Evolutionary conservation across 37 sponge, comb jelly and placozoan species (phyloP).

Genomic region (Halichondria panicea): DNA sequence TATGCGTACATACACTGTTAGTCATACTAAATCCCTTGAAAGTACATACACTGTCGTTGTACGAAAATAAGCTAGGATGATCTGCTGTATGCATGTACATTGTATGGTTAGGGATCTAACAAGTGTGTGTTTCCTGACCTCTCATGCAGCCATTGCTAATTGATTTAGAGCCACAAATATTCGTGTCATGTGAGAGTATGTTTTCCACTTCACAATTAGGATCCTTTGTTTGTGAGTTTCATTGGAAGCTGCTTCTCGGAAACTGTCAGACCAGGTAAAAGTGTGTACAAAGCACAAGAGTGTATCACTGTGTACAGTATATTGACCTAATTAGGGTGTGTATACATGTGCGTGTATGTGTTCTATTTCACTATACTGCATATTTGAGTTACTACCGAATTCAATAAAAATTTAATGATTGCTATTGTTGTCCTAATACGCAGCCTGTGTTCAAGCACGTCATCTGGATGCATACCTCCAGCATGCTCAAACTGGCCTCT

Average conservation of each 20-base stretch:
- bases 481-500: slow-evolving; percentile 63
- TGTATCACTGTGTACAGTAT: slow-evolving; percentile 5
- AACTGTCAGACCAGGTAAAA: slow-evolving; percentile 68
- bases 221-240: slow-evolving; percentile 77
- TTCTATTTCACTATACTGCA: background rate
- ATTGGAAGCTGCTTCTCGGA: slow-evolving; percentile 87
- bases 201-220: slow-evolving; percentile 10
- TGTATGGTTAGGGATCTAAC: too few species aligned
- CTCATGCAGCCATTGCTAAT: background rate
- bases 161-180: background rate
- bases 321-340: background rate
- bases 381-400: background rate
- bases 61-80: too few species aligned
- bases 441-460: slow-evolving; percentile 47
- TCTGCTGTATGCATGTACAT: too few species aligned
- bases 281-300: background rate
- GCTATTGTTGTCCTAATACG: too few species aligned
- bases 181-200: background rate
- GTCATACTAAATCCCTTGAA: too few species aligned
- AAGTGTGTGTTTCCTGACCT: background rate
- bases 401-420: background rate
- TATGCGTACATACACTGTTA: too few species aligned
- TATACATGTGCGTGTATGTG: slow-evolving; percentile 5
- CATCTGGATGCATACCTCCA: slow-evolving; percentile 43
- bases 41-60: too few species aligned